A percentile compares a stretch with the other conserved stretches of the same genome.
These are phyloP conservation scores for Condylura cristata DNA, from an alignment of 2,113 vertebrate species.

Conservation along the genomic window DNA sequence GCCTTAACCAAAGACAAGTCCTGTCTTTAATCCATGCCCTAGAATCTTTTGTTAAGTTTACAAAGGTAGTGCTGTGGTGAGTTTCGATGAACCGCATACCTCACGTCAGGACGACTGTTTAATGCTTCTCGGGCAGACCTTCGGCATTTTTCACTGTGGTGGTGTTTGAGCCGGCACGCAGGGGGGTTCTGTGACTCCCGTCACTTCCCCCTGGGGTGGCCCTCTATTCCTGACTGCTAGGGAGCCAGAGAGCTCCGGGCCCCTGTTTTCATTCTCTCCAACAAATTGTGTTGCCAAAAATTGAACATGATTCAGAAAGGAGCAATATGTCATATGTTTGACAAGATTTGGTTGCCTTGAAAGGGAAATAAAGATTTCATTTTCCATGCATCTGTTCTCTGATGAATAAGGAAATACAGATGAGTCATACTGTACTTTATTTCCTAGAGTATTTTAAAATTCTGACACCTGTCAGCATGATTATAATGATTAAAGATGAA, in stretches of 20 bases:
- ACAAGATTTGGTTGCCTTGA: neutral
- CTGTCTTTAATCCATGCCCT: neutral
- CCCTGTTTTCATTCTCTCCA: neutral
- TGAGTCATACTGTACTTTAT: neutral
- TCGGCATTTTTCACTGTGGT: fast-evolving
- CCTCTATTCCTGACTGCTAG: neutral
- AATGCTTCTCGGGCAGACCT: neutral
- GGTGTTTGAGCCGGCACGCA: fast-evolving
- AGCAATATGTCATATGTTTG: neutral
- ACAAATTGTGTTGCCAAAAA: neutral
- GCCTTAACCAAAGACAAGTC: neutral
- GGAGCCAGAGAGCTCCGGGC: no score
- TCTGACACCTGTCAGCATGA: neutral
- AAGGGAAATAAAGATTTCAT: neutral
- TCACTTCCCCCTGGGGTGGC: neutral
- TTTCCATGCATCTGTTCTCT: no score
- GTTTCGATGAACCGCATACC: neutral
- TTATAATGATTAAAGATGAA: neutral
- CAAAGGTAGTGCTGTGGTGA: neutral
- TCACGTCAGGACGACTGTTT: neutral
- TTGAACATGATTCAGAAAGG: neutral
- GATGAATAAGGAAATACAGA: neutral
- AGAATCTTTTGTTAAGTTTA: neutral
- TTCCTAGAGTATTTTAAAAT: neutral
- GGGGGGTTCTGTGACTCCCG: neutral